Evolutionary conservation across 1,140 invertebrate species (phyloP).

Genomic region (Drosophila albomicans): DNA sequence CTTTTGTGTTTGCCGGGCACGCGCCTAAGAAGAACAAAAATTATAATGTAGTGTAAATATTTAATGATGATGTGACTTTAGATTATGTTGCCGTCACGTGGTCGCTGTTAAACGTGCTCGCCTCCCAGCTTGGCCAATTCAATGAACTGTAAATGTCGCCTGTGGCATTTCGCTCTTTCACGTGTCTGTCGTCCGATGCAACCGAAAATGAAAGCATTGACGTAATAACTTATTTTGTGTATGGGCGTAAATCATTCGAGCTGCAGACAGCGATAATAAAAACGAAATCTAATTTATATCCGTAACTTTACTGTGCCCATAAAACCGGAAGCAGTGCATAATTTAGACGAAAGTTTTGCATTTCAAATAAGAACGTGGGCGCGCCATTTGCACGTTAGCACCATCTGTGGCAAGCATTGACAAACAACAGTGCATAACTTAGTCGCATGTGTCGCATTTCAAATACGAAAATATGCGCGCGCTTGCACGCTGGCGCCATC

Average conservation of each 20-base stretch:
- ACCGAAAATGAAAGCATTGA: constrained; percentile 20
- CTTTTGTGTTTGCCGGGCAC: constrained; percentile 55
- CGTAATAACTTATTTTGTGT: constrained; percentile 27
- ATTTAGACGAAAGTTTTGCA: constrained; percentile 7
- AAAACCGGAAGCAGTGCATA: constrained; percentile 6
- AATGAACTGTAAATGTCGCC: constrained; percentile 72
- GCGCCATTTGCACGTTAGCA: constrained; percentile 10
- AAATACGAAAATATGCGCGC: too few species aligned
- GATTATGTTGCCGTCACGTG: constrained; percentile 74
- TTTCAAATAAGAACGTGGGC: constrained; percentile 7
- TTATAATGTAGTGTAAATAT: constrained; percentile 84
- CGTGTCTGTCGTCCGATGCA: constrained; percentile 5
- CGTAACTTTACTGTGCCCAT: constrained; percentile 7
- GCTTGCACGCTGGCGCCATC: too few species aligned
- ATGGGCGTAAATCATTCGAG: constrained; percentile 28
- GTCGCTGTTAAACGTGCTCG: constrained; percentile 72
- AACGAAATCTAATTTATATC: constrained; percentile 21
- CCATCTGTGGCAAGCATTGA: background rate
- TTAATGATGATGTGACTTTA: constrained; percentile 82
- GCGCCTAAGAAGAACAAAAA: constrained; percentile 60
- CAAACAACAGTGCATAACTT: background rate
- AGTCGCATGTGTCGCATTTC: background rate
- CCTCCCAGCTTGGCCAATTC: constrained; percentile 55
- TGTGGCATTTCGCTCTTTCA: constrained; percentile 26
- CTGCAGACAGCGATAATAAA: constrained; percentile 37